Evolutionary conservation across 2,113 vertebrate species (phyloP).

Genomic region (Gasterosteus nipponicus): DNA sequence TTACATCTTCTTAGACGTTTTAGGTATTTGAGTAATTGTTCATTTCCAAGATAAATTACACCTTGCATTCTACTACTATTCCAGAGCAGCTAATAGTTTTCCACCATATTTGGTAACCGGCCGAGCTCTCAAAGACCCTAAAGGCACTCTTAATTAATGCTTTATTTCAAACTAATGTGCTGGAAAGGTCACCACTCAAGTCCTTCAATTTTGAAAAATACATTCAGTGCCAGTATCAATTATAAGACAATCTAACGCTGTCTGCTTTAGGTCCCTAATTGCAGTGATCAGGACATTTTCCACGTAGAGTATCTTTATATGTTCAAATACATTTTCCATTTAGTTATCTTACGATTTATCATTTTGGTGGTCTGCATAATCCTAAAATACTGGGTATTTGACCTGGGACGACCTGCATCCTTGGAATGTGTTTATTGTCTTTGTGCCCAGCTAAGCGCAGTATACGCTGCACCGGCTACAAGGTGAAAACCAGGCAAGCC

Average conservation of each 20-base stretch:
- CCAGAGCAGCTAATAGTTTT: slow-evolving; percentile 10
- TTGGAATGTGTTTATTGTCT: not conserved
- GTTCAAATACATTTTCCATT: not conserved
- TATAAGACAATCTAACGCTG: not conserved
- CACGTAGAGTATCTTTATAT: not conserved
- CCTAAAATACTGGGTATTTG: not conserved
- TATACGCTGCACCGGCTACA: slow-evolving; percentile 27
- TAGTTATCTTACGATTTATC: not conserved
- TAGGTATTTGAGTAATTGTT: slow-evolving; percentile 29
- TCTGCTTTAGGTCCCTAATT: not conserved
- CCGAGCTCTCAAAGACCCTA: not conserved
- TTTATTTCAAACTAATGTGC: slow-evolving; percentile 41
- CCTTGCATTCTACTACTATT: slow-evolving; percentile 14
- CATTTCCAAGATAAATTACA: slow-evolving; percentile 41
- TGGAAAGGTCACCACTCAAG: slow-evolving; percentile 34
- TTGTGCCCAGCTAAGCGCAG: not conserved
- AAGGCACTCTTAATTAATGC: slow-evolving; percentile 43
- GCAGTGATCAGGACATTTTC: not conserved
- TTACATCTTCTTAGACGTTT: slow-evolving; percentile 24
- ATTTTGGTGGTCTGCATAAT: not conserved
- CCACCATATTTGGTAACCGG: slow-evolving; percentile 18
- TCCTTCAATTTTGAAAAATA: slow-evolving; percentile 11
- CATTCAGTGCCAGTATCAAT: not conserved
- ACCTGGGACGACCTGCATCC: not conserved
- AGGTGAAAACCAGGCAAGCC: slow-evolving; percentile 40